Base-by-base conservation (phyloP, 2,888 invertebrate species). In the Sclerodermus sp. region DNA sequence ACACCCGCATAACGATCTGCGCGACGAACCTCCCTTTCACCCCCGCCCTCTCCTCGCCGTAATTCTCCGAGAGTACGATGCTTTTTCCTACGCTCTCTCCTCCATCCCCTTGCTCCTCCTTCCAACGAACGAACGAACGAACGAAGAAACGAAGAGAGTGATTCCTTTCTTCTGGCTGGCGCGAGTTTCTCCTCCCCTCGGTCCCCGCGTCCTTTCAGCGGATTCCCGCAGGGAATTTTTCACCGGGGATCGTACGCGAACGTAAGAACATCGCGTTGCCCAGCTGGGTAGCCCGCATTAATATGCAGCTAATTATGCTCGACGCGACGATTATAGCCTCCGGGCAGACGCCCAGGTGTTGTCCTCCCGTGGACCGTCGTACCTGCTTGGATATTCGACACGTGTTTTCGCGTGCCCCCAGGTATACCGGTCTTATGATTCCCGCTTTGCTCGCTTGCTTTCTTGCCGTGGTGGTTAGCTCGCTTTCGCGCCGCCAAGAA, bases 1-100 rank as follows among this genome's bases (percentile, higher is more conserved):
- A 71, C 70, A 69, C 69, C 70, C 68, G 68, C 64, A 62, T 66
- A 70, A 70, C 70, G 68, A 67, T 58, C 64, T 59, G 56, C 48
- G 40, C 53, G 51, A 51, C 53, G 55, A 58, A 57, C 49, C 41
- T 44, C 41, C 45, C 43, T 31, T 14, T n/a, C n/a, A n/a, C n/a
- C n/a, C n/a, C n/a, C n/a, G n/a, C n/a, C n/a, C n/a, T n/a, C n/a
- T n/a, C n/a, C n/a, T n/a, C n/a, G n/a, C n/a, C n/a, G n/a, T n/a
- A n/a, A n/a, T n/a, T n/a, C n/a, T n/a, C n/a, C n/a, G n/a, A n/a
- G n/a, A n/a, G n/a, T n/a, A n/a, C n/a, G n/a, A n/a, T n/a, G n/a
- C n/a, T n/a, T n/a, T n/a, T n/a, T n/a, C n/a, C n/a, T n/a, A n/a
- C n/a, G n/a, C n/a, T n/a, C n/a, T n/a, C n/a, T n/a, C n/a, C n/a